These are phyloP conservation scores for Phycodurus eques DNA, from an alignment of 2,113 vertebrate genomes.

Conservation along the genomic window DNA sequence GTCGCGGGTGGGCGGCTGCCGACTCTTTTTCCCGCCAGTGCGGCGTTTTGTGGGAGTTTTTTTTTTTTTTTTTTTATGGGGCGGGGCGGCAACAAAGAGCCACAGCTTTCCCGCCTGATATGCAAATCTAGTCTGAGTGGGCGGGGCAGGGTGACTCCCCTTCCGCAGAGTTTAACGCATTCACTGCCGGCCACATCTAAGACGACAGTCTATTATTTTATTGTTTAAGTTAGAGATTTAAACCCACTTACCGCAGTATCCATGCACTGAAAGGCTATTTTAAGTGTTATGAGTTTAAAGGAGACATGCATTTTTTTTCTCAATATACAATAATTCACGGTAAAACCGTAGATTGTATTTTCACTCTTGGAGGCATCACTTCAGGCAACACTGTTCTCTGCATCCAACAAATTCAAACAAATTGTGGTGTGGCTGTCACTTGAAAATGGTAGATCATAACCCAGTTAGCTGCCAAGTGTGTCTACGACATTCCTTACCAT, in stretches of 20 bases:
- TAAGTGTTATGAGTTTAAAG: too few relatives aligned
- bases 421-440: too few relatives aligned
- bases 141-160: conserved; percentile 32
- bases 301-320: too few relatives aligned
- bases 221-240: not conserved
- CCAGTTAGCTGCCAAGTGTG: too few relatives aligned
- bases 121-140: conserved; percentile 50
- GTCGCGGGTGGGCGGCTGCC: conserved; percentile 42
- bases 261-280: too few relatives aligned
- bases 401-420: too few relatives aligned
- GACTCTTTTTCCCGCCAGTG: conserved; percentile 69
- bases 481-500: too few relatives aligned
- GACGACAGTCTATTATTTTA: not conserved
- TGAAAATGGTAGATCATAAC: too few relatives aligned
- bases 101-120: conserved; percentile 67
- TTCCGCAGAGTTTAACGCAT: conserved; percentile 58
- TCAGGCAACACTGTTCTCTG: too few relatives aligned
- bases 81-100: conserved; percentile 57
- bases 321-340: too few relatives aligned
- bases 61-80: conserved; percentile 17
- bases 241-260: not conserved
- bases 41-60: conserved; percentile 59
- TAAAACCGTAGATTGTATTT: too few relatives aligned
- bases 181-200: conserved; percentile 28
- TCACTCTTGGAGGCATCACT: too few relatives aligned